phyloP scores from a whole-genome alignment of 2,888 invertebrate genomes.

The Phanerotoma sp. region DNA sequence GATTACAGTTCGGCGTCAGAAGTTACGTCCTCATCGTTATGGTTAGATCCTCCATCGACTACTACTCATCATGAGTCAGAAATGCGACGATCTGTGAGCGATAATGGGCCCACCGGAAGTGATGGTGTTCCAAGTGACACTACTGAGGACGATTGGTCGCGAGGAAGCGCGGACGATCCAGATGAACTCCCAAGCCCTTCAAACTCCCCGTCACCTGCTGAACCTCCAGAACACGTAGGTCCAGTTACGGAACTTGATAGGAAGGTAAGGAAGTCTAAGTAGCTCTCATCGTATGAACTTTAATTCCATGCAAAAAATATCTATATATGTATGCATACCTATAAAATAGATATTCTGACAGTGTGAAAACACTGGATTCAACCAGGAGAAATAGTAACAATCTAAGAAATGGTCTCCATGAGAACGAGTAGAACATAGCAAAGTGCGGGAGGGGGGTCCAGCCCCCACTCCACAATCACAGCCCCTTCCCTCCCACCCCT shows the following conservation, averaged over 20 bases:
- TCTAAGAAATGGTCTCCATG: too few species aligned
- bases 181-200: constrained; percentile 59
- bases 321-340: too few species aligned
- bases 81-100: constrained; percentile 54
- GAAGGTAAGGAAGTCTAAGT: too few species aligned
- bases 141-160: constrained; percentile 73
- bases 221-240: constrained; percentile 53
- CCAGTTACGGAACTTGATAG: constrained; percentile 68
- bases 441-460: too few species aligned
- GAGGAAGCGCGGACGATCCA: constrained; percentile 70
- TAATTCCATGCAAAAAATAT: too few species aligned
- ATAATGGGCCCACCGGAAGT: constrained; percentile 58
- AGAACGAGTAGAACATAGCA: too few species aligned
- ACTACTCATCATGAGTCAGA: constrained; percentile 47
- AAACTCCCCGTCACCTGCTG: constrained; percentile 47
- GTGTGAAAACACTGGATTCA: too few species aligned
- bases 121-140: constrained; percentile 65
- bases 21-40: constrained; percentile 45
- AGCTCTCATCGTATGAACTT: too few species aligned
- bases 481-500: too few species aligned
- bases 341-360: too few species aligned
- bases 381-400: too few species aligned
- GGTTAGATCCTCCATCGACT: constrained; percentile 48
- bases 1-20: constrained; percentile 50
- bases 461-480: too few species aligned